Evolutionary conservation across 1,140 invertebrate species (phyloP).

Genomic region (Lepidurus arcticus): DNA sequence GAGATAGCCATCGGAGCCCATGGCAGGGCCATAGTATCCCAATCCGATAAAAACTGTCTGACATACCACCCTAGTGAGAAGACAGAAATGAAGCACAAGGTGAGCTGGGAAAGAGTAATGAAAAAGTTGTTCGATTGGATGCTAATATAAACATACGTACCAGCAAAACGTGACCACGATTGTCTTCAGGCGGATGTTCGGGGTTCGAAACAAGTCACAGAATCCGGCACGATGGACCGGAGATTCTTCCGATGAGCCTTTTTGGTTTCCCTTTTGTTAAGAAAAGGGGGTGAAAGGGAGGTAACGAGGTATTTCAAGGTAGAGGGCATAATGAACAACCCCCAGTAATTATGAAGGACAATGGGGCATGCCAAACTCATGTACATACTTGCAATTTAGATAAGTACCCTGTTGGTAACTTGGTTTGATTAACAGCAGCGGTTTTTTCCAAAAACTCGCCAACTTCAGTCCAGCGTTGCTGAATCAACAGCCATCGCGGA

Average conservation of each 20-base stretch:
- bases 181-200: constrained; percentile 41
- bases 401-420: constrained; percentile 34
- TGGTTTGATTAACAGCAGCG: constrained; percentile 39
- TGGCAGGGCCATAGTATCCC: constrained; percentile 35
- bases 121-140: background rate
- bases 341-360: background rate
- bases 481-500: constrained; percentile 41
- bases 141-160: constrained; percentile 27
- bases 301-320: background rate
- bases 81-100: background rate
- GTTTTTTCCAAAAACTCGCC: constrained; percentile 38
- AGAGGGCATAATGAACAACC: background rate
- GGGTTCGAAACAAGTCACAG: constrained; percentile 39
- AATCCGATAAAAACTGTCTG: constrained; percentile 33
- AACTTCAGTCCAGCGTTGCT: constrained; percentile 36
- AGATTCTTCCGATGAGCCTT: background rate
- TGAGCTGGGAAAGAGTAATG: background rate
- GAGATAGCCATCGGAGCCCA: constrained; percentile 35
- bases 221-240: constrained; percentile 30
- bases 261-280: background rate
- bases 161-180: constrained; percentile 41
- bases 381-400: constrained; percentile 32
- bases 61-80: constrained; percentile 36
- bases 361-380: background rate
- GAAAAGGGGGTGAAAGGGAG: background rate